These are phyloP conservation scores for Phenganax marumi DNA, from an alignment of 92 coral and sea anemone genomes.

Conservation along the genomic window DNA sequence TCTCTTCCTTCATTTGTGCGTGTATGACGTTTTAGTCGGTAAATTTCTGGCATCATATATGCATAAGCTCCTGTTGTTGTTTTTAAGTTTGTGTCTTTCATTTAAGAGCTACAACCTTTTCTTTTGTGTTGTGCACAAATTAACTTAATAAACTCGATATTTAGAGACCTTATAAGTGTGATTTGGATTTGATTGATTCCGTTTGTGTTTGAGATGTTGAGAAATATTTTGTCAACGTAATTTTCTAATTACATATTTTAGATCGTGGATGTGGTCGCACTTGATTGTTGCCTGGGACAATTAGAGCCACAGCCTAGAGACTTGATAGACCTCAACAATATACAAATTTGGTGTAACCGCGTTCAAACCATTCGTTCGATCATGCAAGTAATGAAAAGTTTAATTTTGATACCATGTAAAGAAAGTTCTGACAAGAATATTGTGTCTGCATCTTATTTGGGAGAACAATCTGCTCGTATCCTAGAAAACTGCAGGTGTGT, in stretches of 20 bases:
- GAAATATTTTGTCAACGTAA: no score
- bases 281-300: slow-evolving; percentile 63
- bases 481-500: slow-evolving; percentile 71
- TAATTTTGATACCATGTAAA: not conserved
- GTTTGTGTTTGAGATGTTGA: no score
- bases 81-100: no score
- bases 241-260: not conserved
- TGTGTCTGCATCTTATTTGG: slow-evolving; percentile 19
- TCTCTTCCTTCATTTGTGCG: no score
- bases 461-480: slow-evolving; percentile 49
- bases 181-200: no score
- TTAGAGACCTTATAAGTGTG: no score
- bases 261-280: slow-evolving; percentile 78
- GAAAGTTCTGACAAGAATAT: not conserved
- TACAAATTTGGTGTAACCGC: slow-evolving; percentile 75
- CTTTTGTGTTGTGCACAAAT: no score
- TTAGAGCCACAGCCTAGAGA: slow-evolving; percentile 64
- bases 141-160: no score
- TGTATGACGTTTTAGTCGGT: no score
- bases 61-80: no score
- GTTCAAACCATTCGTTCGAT: slow-evolving; percentile 68
- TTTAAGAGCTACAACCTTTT: no score
- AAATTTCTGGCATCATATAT: no score
- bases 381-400: slow-evolving; percentile 58
- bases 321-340: slow-evolving; percentile 49